Percentiles rank a stretch among this genome's conserved stretches.
Conservation (phyloP, 2,797 vertebrate species). For the Phoeniculus purpureus region DNA sequence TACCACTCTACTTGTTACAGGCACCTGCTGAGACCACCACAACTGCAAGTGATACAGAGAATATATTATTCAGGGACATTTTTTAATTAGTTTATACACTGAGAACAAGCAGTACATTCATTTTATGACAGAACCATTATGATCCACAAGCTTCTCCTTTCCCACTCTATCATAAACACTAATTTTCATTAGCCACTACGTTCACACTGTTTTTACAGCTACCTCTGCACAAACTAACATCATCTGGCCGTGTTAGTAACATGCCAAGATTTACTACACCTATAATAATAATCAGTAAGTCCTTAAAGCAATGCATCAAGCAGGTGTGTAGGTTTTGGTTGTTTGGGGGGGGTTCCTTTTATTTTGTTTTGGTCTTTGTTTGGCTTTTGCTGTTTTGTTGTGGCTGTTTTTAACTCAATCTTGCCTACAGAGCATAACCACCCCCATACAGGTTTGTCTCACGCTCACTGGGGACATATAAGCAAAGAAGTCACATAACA, state of each 20-base stretch:
- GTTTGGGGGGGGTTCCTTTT: neutral
- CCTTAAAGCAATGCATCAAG: neutral
- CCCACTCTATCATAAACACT: neutral
- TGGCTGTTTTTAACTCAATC: neutral
- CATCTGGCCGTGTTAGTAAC: neutral
- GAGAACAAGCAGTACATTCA: neutral
- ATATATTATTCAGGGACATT: neutral
- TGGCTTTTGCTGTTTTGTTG: too few species aligned
- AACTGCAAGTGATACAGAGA: neutral
- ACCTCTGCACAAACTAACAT: neutral
- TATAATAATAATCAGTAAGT: neutral
- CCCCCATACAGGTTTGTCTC: neutral
- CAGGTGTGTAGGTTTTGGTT: neutral
- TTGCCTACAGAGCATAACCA: neutral
- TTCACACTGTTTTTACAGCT: neutral
- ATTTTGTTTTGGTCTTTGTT: neutral
- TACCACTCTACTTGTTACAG: neutral
- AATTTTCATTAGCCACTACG: neutral
- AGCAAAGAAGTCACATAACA: neutral
- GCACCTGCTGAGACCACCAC: neutral
- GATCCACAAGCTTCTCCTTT: neutral
- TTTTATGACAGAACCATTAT: neutral
- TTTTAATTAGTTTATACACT: neutral
- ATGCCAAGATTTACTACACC: neutral
- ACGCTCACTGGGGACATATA: neutral